These are phyloP conservation scores for Halcyon leucocephala DNA, from an alignment of 2,797 vertebrate species.

Conservation along the genomic window DNA sequence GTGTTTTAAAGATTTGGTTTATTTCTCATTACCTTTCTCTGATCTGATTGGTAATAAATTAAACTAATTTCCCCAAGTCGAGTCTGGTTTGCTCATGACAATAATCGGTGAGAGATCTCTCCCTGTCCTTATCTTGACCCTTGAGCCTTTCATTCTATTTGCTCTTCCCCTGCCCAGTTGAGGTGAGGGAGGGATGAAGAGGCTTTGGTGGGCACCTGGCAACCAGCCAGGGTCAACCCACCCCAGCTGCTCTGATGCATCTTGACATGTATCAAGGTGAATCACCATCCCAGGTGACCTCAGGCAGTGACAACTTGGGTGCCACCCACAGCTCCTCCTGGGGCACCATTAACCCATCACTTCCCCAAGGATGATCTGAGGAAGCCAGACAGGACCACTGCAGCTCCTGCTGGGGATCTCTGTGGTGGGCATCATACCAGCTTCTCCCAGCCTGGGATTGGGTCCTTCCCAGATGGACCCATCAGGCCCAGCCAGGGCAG, in stretches of 20 bases:
- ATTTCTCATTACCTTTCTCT: not conserved
- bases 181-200: not conserved
- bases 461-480: not conserved
- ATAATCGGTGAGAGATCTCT: not conserved
- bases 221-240: not conserved
- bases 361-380: not conserved
- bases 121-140: not conserved
- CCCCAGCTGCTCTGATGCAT: conserved; percentile 4
- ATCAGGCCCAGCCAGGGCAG: not conserved
- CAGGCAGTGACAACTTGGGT: not conserved
- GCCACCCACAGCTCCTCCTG: not conserved
- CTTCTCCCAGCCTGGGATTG: not conserved
- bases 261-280: conserved; percentile 36
- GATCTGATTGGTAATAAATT: not conserved
- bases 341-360: not conserved
- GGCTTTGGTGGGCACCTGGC: not conserved
- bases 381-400: not conserved
- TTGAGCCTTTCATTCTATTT: not conserved
- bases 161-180: not conserved
- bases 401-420: not conserved
- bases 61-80: not conserved
- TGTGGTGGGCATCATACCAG: not conserved
- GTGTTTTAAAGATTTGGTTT: not conserved
- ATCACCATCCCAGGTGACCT: not conserved
- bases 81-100: not conserved